Conservation (phyloP, 2,888 invertebrate genomes). For the Lordiphosa andalusiaca region DNA sequence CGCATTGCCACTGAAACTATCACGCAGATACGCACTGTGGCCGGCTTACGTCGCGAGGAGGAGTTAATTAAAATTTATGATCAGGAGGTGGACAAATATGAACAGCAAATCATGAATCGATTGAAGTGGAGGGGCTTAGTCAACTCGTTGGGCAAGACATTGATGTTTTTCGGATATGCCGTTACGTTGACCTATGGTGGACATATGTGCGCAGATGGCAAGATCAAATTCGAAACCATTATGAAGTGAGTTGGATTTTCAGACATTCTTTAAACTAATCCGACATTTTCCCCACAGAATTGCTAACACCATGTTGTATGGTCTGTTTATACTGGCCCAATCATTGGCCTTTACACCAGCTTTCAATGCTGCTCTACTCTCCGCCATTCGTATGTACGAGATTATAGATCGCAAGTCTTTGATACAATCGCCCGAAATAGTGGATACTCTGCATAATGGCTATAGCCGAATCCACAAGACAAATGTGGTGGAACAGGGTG, state of each 20-base stretch:
- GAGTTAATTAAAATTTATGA: conserved; percentile 83
- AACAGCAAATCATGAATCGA: conserved; percentile 81
- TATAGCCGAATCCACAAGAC: conserved; percentile 38
- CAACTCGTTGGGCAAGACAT: conserved; percentile 86
- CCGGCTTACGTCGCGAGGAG: conserved; percentile 83
- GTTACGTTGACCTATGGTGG: conserved; percentile 87
- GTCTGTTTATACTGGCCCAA: conserved; percentile 88
- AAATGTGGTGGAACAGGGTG: conserved; percentile 57
- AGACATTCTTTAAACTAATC: background rate
- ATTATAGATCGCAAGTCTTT: conserved; percentile 83
- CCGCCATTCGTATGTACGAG: conserved; percentile 85
- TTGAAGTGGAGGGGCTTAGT: conserved; percentile 85
- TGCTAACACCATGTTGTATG: conserved; percentile 87
- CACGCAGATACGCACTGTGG: conserved; percentile 86
- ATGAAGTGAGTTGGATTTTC: conserved; percentile 83
- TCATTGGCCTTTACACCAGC: conserved; percentile 89
- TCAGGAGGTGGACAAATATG: conserved; percentile 82
- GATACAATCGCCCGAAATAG: conserved; percentile 80
- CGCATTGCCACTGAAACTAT: conserved; percentile 88
- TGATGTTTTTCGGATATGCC: conserved; percentile 87
- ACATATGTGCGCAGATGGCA: conserved; percentile 83
- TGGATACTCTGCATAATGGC: conserved; percentile 26
- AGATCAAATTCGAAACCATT: conserved; percentile 84
- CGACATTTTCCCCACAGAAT: conserved; percentile 81
- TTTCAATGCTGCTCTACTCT: conserved; percentile 86